phyloP scores from a whole-genome alignment of 2,888 invertebrate species.

The Drosophila barbarae region DNA sequence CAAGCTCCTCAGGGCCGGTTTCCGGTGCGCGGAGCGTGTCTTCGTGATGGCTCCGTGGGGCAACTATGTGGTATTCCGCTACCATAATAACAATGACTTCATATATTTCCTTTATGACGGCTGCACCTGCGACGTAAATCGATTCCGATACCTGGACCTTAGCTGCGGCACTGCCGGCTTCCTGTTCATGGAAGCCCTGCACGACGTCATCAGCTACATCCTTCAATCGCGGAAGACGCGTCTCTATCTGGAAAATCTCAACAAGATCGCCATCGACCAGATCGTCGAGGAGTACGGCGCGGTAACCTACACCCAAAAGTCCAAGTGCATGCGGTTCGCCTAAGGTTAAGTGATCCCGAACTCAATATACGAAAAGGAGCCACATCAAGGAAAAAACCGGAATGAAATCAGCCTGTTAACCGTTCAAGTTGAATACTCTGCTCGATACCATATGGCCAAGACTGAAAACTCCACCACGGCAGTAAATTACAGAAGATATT shows the following conservation, averaged over 20 bases:
- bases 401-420: background rate
- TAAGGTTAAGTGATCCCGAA: constrained; percentile 19
- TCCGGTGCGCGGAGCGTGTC: constrained; percentile 76
- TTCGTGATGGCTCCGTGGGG: constrained; percentile 78
- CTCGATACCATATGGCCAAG: background rate
- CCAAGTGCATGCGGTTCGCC: constrained; percentile 64
- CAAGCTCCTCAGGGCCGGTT: constrained; percentile 65
- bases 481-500: background rate
- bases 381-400: background rate
- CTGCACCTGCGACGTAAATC: constrained; percentile 76
- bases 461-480: background rate
- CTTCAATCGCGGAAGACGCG: constrained; percentile 65
- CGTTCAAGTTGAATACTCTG: background rate
- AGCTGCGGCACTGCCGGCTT: constrained; percentile 75
- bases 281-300: constrained; percentile 57
- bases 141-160: constrained; percentile 73
- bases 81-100: constrained; percentile 55
- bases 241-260: constrained; percentile 63
- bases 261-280: constrained; percentile 67
- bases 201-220: constrained; percentile 69
- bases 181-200: constrained; percentile 66
- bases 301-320: constrained; percentile 64
- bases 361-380: background rate
- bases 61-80: constrained; percentile 76
- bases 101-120: constrained; percentile 76